These are phyloP conservation scores for Solenodon paradoxus DNA, from an alignment of 2,113 vertebrate genomes.

Conservation along the genomic window DNA sequence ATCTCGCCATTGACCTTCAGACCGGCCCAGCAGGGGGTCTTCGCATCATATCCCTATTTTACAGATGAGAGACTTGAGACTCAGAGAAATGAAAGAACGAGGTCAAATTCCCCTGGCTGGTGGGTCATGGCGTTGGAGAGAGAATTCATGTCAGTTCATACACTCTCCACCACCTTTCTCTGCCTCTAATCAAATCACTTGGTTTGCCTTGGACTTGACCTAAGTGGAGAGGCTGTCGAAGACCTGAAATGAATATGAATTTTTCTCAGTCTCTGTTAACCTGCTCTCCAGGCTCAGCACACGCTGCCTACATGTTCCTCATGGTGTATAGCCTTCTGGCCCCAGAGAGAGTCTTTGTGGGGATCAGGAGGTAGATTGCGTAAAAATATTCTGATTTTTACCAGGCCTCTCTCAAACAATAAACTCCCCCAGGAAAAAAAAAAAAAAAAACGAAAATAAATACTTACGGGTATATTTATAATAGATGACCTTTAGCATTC, in stretches of 20 bases:
- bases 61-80: slow-evolving; percentile 42
- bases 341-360: neutral
- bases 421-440: slow-evolving; percentile 34
- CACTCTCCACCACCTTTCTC: neutral
- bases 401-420: slow-evolving; percentile 43
- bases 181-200: neutral
- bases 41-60: neutral
- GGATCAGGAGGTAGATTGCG: neutral
- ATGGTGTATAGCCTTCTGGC: neutral
- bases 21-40: neutral
- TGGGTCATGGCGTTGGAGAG: neutral
- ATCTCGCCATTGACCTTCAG: neutral
- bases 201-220: slow-evolving; percentile 58
- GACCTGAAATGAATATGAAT: slow-evolving; percentile 67
- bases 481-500: slow-evolving; percentile 51
- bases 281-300: neutral
- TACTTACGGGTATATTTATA: slow-evolving; percentile 55
- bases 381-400: slow-evolving; percentile 54
- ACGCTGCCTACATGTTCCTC: neutral
- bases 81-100: slow-evolving; percentile 43
- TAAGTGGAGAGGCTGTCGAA: slow-evolving; percentile 52
- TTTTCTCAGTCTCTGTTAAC: slow-evolving; percentile 18
- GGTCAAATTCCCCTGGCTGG: neutral
- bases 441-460: slow-evolving; percentile 53
- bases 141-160: neutral